Percentiles rank a stretch among this genome's conserved stretches.
These are phyloP conservation scores for Therioaphis trifolii DNA, from an alignment of 2,888 invertebrate genomes.

Conservation along the genomic window DNA sequence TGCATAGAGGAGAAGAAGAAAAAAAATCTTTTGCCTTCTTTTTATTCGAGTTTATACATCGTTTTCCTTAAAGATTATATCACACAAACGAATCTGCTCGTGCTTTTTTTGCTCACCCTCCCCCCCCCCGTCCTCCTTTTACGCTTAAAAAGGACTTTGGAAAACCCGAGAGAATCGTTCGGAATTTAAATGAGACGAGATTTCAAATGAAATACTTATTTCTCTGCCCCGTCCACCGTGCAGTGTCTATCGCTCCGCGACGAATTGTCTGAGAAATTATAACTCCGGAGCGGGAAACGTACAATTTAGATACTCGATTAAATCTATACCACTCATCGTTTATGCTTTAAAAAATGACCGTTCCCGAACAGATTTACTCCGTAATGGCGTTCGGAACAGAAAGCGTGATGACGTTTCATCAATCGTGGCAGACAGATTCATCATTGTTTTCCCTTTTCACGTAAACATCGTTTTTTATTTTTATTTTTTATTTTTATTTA, in stretches of 20 bases:
- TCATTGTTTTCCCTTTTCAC: background rate
- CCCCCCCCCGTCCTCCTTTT: background rate
- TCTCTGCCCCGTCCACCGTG: background rate
- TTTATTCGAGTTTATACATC: conserved; percentile 36
- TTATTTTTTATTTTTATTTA: background rate
- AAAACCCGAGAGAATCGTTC: conserved; percentile 47
- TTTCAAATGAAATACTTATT: conserved; percentile 44
- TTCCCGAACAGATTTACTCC: background rate
- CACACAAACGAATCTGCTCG: conserved; percentile 45
- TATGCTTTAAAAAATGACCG: background rate
- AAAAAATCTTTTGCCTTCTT: conserved; percentile 38
- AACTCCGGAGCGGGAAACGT: background rate
- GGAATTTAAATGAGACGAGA: conserved; percentile 57
- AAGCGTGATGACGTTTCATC: background rate
- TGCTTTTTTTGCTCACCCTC: too few species aligned
- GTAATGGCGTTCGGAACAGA: background rate
- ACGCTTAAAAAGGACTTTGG: conserved; percentile 20
- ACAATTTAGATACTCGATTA: background rate
- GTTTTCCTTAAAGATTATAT: conserved; percentile 58
- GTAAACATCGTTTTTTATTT: too few species aligned
- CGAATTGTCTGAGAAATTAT: conserved; percentile 25
- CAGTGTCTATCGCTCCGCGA: background rate
- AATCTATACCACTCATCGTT: background rate
- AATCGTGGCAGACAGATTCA: background rate
- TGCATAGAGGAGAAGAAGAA: background rate